Base-by-base conservation (phyloP, 2,888 invertebrate species). In the Chouioia cunea region DNA sequence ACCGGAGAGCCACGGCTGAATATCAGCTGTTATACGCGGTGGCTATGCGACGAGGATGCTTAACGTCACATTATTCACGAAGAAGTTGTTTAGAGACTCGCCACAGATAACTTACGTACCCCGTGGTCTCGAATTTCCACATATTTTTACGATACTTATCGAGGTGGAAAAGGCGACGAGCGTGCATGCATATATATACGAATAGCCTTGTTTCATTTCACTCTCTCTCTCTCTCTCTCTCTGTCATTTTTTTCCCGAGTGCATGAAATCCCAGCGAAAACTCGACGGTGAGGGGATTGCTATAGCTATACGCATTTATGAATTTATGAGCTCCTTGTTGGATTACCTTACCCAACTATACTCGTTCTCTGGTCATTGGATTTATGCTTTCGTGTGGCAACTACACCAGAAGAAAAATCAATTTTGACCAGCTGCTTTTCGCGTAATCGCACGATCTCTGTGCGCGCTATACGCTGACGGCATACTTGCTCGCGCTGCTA, bases 31-130 rank as follows among this genome's bases (percentile, higher is more conserved):
- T 60, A 53, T 67, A 52, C 43, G 15, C 27, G 16, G 27, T 27
- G 14, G 56, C 56, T 36, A n/a, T n/a, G 44, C 63, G 53, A 59
- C 23, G 59, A 52, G 56, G 65, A 65, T 65, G 60, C 73, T 73
- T 70, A 73, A 63, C 16, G 63, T 73, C 63, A 63, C 69, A 69
- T 69, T 69, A 69, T 65, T 69, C 72, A 72, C 53, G 68, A 72
- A 69, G 57, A 69, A 65, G 69, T 72, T 68, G 72, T 65, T 72
- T 72, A 72, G 62, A 62, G 69, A 48, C 43, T 48, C 46, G 36
- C 57, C 46, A 53, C 27, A 53, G 48, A 46, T 56, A 60, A 72
- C 16, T 72, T 68, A 67, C 57, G 56, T 36, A 36, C n/a, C n/a
- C n/a, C n/a, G 22, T 46, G 68, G 27, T 1, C 54, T 68, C 68